A percentile compares a stretch with the other conserved stretches of the same genome.
These are phyloP conservation scores for Epinephelus cyanopodus DNA, from an alignment of 2,113 vertebrate species.

Conservation along the genomic window DNA sequence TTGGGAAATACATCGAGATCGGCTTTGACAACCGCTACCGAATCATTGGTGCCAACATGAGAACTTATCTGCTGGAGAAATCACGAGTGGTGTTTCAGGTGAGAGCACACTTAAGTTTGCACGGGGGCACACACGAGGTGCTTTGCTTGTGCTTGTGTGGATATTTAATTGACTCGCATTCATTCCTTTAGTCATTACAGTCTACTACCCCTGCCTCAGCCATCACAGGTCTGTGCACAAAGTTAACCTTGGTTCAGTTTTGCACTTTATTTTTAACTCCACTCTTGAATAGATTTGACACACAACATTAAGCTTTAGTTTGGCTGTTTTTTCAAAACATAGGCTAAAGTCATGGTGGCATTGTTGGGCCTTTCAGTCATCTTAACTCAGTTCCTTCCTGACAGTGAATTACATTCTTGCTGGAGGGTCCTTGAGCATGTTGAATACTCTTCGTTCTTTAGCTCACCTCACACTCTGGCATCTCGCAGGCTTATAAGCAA, in stretches of 20 bases:
- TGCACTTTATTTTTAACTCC: neutral
- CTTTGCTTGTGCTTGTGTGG: neutral
- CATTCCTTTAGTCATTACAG: neutral
- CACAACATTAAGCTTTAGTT: too few relatives aligned
- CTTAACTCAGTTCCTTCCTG: neutral
- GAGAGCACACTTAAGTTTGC: constrained; percentile 53
- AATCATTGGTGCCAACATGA: constrained; percentile 99
- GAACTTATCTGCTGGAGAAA: constrained; percentile 98
- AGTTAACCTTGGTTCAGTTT: neutral
- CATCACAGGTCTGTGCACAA: neutral
- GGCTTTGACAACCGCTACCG: constrained; percentile 94
- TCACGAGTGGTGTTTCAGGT: constrained; percentile 99
- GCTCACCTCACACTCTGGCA: neutral
- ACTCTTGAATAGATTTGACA: too few relatives aligned
- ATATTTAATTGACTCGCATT: neutral
- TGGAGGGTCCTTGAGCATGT: neutral
- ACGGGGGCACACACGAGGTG: neutral
- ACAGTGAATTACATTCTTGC: neutral
- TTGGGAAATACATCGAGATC: constrained; percentile 99
- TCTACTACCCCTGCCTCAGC: neutral
- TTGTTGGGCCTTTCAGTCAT: neutral
- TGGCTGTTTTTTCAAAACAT: neutral
- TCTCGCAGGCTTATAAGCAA: neutral
- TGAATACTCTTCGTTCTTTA: neutral
- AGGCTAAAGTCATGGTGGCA: neutral